phyloP scores from a whole-genome alignment of 2,888 invertebrate genomes.

The Phortica magna region DNA sequence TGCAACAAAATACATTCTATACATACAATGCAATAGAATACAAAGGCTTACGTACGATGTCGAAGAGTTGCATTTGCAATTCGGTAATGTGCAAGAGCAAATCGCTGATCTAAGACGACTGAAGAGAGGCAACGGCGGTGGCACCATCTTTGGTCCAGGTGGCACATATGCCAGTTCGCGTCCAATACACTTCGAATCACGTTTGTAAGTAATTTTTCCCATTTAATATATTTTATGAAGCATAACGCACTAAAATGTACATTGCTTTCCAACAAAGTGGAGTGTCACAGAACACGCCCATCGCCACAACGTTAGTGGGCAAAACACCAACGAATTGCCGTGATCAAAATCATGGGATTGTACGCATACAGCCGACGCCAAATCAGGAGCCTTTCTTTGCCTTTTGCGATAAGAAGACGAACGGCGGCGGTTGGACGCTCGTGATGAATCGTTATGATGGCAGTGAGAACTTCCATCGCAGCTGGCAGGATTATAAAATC shows the following conservation, averaged over 20 bases:
- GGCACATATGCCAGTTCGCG: not conserved
- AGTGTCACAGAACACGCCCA: not conserved
- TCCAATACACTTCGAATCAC: slow-evolving; percentile 38
- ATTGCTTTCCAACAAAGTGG: not conserved
- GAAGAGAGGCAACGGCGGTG: not conserved
- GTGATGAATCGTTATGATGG: slow-evolving; percentile 57
- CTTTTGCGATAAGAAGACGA: slow-evolving; percentile 55
- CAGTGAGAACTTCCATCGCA: slow-evolving; percentile 57
- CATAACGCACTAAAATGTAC: not conserved
- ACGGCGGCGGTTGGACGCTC: slow-evolving; percentile 60
- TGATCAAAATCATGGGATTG: slow-evolving; percentile 54
- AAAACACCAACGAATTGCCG: slow-evolving; percentile 54
- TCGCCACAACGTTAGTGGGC: not conserved
- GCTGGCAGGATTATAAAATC: slow-evolving; percentile 59
- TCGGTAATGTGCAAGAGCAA: slow-evolving; percentile 60
- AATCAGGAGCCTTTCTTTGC: slow-evolving; percentile 57
- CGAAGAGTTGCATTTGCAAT: slow-evolving; percentile 43
- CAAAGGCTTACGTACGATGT: slow-evolving; percentile 52
- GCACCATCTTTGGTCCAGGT: not conserved
- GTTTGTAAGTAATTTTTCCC: slow-evolving; percentile 48
- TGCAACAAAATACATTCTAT: not conserved
- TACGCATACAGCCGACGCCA: slow-evolving; percentile 49
- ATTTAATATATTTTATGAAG: not conserved
- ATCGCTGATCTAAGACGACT: slow-evolving; percentile 53
- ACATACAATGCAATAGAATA: slow-evolving; percentile 33